Base-by-base conservation (phyloP, 2,113 vertebrate genomes). In the Hippocampus barbouri region DNA sequence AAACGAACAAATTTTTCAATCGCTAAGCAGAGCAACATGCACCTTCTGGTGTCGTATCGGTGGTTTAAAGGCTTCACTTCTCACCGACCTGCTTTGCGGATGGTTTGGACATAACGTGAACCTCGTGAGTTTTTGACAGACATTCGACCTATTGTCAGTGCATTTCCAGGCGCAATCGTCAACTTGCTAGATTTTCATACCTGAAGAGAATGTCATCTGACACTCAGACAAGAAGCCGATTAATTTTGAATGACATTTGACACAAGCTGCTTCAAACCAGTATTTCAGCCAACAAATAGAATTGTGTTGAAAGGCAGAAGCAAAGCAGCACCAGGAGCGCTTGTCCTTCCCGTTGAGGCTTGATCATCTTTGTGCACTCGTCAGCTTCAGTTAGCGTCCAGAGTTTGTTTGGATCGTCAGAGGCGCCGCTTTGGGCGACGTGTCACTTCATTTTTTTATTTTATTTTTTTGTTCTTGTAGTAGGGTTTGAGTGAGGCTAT, bases 301-400 rank as follows among this genome's bases (percentile, higher is more conserved):
- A 47, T 20, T 54, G 47, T 34, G 11, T 51, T 54, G 11, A 66
- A 64, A 41, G 38, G 21, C 20, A 43, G 62, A 41, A 66, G 41
- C 59, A 34, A 61, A 2, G 27, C 27, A 61, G 59, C 7, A 61
- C 59, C 16, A 34, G 25, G 16, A 61, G 59, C 27, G 59, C 63
- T 47, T 25, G 40, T 47, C 14, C 40, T 47, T 66, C 40, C 63
- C 5, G 41, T 15, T 14, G 56, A 14, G 27, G 54, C 78, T 74
- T 78, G 83, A 40, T 63, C 74, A 82, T 81, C 70, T 79, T 67
- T 59, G 84, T 75, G 64, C 71, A 74, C 74, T 71, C 53, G 74
- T 91, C 91, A 75, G 73, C 64, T 89, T 85, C 64, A 59, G 65
- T 92, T 87, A 90, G 74, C 41, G 72, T 92, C 88, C 73, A 4